Conservation (phyloP, 2,797 vertebrate genomes). For the Thamnophis elegans region DNA sequence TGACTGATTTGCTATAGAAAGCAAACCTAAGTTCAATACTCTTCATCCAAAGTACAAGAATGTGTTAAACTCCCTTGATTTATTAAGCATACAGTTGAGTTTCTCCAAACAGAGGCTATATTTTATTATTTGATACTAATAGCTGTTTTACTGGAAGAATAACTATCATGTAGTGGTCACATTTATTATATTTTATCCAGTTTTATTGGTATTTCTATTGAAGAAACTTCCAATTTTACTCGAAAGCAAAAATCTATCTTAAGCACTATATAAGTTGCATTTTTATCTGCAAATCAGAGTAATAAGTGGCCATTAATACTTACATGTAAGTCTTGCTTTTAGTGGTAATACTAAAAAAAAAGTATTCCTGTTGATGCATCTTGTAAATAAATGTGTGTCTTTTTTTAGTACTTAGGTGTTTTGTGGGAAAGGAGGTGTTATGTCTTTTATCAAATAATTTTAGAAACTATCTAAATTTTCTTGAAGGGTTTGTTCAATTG, state of each 20-base stretch:
- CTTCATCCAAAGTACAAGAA: not conserved
- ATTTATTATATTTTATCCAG: not conserved
- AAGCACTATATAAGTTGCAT: not conserved
- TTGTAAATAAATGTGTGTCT: not conserved
- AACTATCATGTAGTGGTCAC: not conserved
- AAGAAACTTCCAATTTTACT: not conserved
- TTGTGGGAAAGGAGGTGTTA: not conserved
- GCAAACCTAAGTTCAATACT: not conserved
- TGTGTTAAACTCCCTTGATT: not conserved
- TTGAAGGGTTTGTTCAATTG: not conserved
- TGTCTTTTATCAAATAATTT: not conserved
- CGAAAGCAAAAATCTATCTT: not conserved
- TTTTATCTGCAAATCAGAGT: slow-evolving; percentile 1
- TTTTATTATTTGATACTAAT: not conserved
- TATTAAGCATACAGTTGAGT: not conserved
- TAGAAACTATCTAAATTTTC: not conserved
- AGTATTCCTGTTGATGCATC: not conserved
- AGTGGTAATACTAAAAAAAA: not conserved
- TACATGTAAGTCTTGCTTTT: not conserved
- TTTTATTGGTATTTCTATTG: not conserved
- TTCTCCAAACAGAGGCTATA: not conserved
- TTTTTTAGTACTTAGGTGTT: slow-evolving; percentile 19
- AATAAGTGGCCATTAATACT: not conserved
- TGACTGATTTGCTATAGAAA: not conserved
- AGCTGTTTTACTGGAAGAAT: not conserved